Base-by-base conservation (phyloP, 2,113 vertebrate genomes). In the Willisornis vidua region DNA sequence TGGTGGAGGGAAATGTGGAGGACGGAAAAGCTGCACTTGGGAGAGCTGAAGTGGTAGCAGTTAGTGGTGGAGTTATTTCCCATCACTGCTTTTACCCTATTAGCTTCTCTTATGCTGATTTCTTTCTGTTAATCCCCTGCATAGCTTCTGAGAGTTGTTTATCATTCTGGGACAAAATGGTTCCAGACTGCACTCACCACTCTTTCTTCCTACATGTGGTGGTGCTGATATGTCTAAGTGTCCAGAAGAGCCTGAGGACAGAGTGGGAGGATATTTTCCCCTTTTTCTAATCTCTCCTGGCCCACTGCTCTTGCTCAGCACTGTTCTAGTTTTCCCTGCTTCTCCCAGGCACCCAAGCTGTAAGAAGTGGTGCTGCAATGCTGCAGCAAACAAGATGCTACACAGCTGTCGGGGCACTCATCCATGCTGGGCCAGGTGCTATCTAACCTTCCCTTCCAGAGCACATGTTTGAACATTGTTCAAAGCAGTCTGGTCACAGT, bases 171-270 rank as follows among this genome's bases (percentile, higher is more conserved):
- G 65, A 46, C 51, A 72, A 92, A 86, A 86, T 25, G 23, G 29
- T 86, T 95, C 73, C 93, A 90, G 68, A 61, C 73, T 84, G 65
- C 68, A 93, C 57, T 93, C 57, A 67, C 48, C 86, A 87, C 68
- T 39, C 39, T 63, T 80, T 49, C 73, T 80, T 73, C 79, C 83
- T 83, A 58, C 62, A 73, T 0, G 0, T 16, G 67, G 76, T 7
- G 35, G 35, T 94, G 83, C 57, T 97, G 93, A 92, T 90, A 45
- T 12, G 65, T 57, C 20, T 74, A 83, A 85, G 80, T 31, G 55
- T 87, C 65, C 86, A 84, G 61, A 92, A 90, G 68, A 75, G 89
- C 73, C 87, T 48, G 76, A 84, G 73, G 93, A 86, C 65, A 86
- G 65, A 84, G 68, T 48, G 35, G 68, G 93, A 95, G 68, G 72